Conservation (phyloP, 2,888 invertebrate genomes). For the Phragmatobia fuliginosa region DNA sequence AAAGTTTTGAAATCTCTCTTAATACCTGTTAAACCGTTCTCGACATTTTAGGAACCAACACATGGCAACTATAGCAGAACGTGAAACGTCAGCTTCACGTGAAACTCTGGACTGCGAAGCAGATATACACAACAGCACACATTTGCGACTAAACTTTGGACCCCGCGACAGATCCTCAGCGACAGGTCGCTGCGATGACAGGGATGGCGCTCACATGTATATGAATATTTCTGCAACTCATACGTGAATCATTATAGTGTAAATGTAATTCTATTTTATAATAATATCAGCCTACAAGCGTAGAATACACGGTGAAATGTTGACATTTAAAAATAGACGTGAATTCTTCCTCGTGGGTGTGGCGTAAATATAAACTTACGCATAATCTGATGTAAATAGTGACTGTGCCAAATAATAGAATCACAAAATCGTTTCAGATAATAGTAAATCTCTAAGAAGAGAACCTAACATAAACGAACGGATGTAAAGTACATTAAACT, state of each 20-base stretch:
- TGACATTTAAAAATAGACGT: slow-evolving; percentile 44
- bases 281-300: slow-evolving; percentile 20
- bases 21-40: neutral
- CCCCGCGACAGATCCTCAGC: slow-evolving; percentile 61
- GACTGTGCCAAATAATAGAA: slow-evolving; percentile 45
- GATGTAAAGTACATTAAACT: neutral
- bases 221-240: slow-evolving; percentile 84
- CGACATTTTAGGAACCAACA: slow-evolving; percentile 66
- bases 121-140: slow-evolving; percentile 66
- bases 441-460: slow-evolving; percentile 11
- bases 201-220: slow-evolving; percentile 78
- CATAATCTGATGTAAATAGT: slow-evolving; percentile 29
- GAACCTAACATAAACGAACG: slow-evolving; percentile 1
- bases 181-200: slow-evolving; percentile 65
- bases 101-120: slow-evolving; percentile 72
- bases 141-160: slow-evolving; percentile 74
- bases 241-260: slow-evolving; percentile 52
- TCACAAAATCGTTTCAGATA: slow-evolving; percentile 18
- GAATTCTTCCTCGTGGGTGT: slow-evolving; percentile 33
- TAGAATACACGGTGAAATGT: slow-evolving; percentile 30
- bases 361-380: slow-evolving; percentile 25
- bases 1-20: neutral
- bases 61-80: slow-evolving; percentile 84
- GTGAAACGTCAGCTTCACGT: slow-evolving; percentile 75
- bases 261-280: slow-evolving; percentile 7